Percentiles rank a stretch among this genome's conserved stretches.
Conservation (phyloP, 2,888 invertebrate species). For the Acanthosepion pharaonis region DNA sequence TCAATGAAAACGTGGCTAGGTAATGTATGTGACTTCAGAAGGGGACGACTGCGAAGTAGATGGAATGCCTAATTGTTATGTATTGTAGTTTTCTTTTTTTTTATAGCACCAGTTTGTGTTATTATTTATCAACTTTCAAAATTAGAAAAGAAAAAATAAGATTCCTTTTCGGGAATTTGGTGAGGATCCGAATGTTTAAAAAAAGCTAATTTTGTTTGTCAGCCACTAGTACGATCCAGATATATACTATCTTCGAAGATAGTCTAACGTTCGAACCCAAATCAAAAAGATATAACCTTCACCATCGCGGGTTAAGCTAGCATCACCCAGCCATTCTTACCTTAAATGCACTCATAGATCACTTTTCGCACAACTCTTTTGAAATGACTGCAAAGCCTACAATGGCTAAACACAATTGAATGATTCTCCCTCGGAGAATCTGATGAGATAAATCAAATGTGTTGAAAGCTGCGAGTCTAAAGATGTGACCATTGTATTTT, state of each 20-base stretch:
- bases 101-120: too few relatives aligned
- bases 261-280: background rate
- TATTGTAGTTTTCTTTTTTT: too few relatives aligned
- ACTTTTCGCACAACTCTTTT: background rate
- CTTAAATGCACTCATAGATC: background rate
- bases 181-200: too few relatives aligned
- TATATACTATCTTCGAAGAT: background rate
- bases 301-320: background rate
- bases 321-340: background rate
- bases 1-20: too few relatives aligned
- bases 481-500: slow-evolving; percentile 17
- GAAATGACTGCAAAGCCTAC: background rate
- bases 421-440: slow-evolving; percentile 7
- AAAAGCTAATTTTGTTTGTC: background rate
- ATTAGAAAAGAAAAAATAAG: too few relatives aligned
- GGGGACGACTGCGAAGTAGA: too few relatives aligned
- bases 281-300: rapidly evolving
- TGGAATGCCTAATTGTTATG: too few relatives aligned
- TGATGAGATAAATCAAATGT: background rate
- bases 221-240: background rate
- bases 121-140: too few relatives aligned
- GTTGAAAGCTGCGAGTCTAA: background rate
- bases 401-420: background rate
- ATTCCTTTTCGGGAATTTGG: too few relatives aligned
- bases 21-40: too few relatives aligned